Evolutionary conservation across 2,113 vertebrate species (phyloP).

Genomic region (Sphyrna mokarran): DNA sequence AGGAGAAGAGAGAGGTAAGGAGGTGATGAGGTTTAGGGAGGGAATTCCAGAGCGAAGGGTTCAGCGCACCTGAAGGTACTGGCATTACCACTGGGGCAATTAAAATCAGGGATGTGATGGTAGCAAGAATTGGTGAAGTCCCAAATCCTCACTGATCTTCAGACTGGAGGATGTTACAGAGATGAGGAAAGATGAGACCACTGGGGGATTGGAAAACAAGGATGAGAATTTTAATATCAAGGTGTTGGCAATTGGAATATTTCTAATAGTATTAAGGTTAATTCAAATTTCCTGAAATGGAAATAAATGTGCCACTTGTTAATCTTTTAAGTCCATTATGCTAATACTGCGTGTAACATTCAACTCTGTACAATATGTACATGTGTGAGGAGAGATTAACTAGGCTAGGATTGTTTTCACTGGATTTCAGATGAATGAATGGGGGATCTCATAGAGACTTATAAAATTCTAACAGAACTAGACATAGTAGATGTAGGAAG

Average conservation of each 20-base stretch:
- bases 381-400: too few species aligned
- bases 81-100: neutral
- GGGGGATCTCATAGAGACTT: too few species aligned
- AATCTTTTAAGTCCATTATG: neutral
- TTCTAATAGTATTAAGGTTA: neutral
- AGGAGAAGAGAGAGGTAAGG: neutral
- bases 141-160: too few species aligned
- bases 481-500: too few species aligned
- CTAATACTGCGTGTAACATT: neutral
- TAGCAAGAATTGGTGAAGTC: neutral
- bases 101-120: neutral
- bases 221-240: neutral
- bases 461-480: too few species aligned
- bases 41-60: neutral
- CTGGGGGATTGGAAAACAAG: neutral
- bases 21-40: neutral
- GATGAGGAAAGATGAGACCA: neutral
- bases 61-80: neutral
- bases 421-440: too few species aligned
- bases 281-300: neutral
- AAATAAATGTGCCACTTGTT: neutral
- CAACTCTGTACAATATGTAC: neutral
- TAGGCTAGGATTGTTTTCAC: too few species aligned
- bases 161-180: neutral
- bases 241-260: neutral